phyloP scores from a whole-genome alignment of 2,797 vertebrate genomes.

The Aulostomus chinensis region DNA sequence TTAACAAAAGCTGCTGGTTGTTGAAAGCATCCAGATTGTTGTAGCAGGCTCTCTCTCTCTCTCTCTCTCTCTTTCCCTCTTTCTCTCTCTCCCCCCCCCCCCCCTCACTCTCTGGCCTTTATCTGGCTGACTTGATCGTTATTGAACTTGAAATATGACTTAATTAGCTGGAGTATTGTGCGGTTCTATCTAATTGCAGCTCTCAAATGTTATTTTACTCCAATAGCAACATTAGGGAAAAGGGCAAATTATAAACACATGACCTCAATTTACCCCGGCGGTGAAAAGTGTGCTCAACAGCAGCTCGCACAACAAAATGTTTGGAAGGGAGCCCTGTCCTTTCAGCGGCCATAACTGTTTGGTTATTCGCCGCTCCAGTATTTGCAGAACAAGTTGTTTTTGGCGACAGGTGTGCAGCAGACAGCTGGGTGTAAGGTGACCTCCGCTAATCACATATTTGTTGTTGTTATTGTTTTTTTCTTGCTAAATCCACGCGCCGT shows the following conservation, averaged over 20 bases:
- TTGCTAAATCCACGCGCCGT: background rate
- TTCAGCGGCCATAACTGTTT: slow-evolving; percentile 58
- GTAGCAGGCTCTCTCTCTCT: slow-evolving; percentile 4
- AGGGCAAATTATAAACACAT: slow-evolving; percentile 64
- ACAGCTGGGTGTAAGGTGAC: slow-evolving; percentile 49
- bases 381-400: slow-evolving; percentile 47
- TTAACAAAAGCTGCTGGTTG: slow-evolving; percentile 19
- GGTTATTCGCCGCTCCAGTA: slow-evolving; percentile 45
- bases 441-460: slow-evolving; percentile 40
- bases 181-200: slow-evolving; percentile 66
- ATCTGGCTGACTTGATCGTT: slow-evolving; percentile 66
- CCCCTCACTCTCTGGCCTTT: slow-evolving; percentile 58
- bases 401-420: slow-evolving; percentile 34
- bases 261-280: slow-evolving; percentile 58
- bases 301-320: slow-evolving; percentile 47
- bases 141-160: slow-evolving; percentile 80
- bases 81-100: slow-evolving; percentile 25
- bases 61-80: slow-evolving; percentile 21
- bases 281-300: slow-evolving; percentile 31
- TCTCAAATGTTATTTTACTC: slow-evolving; percentile 73
- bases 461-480: slow-evolving; percentile 16
- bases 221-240: slow-evolving; percentile 60
- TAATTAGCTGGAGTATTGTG: slow-evolving; percentile 73
- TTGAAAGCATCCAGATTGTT: slow-evolving; percentile 41
- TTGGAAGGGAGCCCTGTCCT: slow-evolving; percentile 46